Conservation (phyloP, 2,113 vertebrate genomes). For the Charina bottae region DNA sequence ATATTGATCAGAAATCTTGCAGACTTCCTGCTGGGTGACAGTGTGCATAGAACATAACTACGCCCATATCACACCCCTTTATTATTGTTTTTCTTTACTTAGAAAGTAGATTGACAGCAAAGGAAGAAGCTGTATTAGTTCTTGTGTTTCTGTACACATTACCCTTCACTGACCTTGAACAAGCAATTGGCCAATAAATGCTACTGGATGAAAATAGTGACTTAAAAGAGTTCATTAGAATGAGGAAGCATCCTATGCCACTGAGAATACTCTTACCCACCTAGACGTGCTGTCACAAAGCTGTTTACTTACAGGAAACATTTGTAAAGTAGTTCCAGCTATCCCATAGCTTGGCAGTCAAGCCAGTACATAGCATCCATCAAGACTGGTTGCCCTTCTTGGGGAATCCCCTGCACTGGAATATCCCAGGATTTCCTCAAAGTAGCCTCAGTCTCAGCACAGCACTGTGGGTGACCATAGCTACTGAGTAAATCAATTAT, state of each 20-base stretch:
- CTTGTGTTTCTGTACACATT: constrained; percentile 59
- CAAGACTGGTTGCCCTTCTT: not conserved
- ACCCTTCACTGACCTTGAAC: constrained; percentile 59
- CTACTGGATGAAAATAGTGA: constrained; percentile 52
- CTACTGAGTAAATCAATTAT: not conserved
- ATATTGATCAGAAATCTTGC: not conserved
- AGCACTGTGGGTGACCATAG: not conserved
- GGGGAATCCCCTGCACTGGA: not conserved
- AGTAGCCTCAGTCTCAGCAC: not conserved
- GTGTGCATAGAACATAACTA: not conserved
- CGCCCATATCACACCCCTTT: not conserved
- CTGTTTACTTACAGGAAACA: constrained; percentile 41
- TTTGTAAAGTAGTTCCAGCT: constrained; percentile 37
- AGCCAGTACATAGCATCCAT: not conserved
- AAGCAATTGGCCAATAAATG: constrained; percentile 57
- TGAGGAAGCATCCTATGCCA: constrained; percentile 38
- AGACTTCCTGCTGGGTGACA: not conserved
- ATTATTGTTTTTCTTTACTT: constrained; percentile 44
- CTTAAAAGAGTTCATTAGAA: constrained; percentile 64
- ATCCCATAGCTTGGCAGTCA: not conserved
- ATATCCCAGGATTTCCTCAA: not conserved
- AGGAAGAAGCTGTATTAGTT: constrained; percentile 37
- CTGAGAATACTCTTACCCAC: constrained; percentile 50
- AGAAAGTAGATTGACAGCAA: constrained; percentile 20
- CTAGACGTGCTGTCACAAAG: constrained; percentile 55